Base-by-base conservation (phyloP, 2,888 invertebrate genomes). In the Cantharis flavilabris region DNA sequence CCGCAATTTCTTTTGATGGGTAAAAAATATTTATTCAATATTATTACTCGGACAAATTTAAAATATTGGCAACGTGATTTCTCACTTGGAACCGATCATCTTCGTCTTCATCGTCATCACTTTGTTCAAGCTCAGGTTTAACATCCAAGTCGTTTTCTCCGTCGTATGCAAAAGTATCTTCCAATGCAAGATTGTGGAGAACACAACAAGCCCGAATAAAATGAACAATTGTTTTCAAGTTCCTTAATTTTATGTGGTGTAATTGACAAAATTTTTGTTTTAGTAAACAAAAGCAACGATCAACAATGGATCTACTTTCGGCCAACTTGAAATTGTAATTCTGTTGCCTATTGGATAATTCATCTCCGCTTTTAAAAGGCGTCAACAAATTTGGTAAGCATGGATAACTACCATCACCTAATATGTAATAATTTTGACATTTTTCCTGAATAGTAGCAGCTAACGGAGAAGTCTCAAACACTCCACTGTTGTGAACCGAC, bases 221-320 rank as follows among this genome's bases (percentile, higher is more conserved):
- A 30, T 78, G 76, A n/a, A 78, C 73, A 11, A 76, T 62, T 10
- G 33, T 30, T 16, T 11, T 20, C n/a, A 76, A 69, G 49, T 70
- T 76, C 65, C 70, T 72, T 16, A 72, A 72, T 75, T 78, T 78
- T 14, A 77, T n/a, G 33, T 77, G 73, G 20, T 75, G 70, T n/a
- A 76, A 18, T 69, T 79, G 76, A 13, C 71, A 23, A 71, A 79
- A 76, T 69, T 76, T 74, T 71, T 79, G 76, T 74, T 74, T 76
- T 20, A 79, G 69, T 64, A 77, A 16, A 14, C 77, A 49, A 72
- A 77, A 75, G 23, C 77, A 75, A 70, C 72, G 77, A 65, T 76
- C 79, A 11, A 79, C 70, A 20, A 71, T 18, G 23, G 74, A 76
- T 26, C 76, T 20, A 14, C 70, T 74, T 74, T 33, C 76, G 1